Base-by-base conservation (phyloP, 1,140 invertebrate species). In the Pygmarrhopalites habei region DNA sequence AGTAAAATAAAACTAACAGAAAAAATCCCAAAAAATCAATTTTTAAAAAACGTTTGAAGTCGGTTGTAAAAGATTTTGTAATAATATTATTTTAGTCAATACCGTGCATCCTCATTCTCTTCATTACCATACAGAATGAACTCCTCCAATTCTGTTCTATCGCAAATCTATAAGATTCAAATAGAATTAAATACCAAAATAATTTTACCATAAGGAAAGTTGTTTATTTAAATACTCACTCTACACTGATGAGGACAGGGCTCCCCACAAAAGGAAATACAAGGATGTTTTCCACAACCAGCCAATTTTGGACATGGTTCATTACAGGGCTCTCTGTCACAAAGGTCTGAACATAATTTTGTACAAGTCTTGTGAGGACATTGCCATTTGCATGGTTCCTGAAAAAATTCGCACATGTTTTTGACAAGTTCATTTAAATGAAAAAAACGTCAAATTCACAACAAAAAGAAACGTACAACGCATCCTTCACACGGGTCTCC, bases 401-500 rank as follows among this genome's bases (percentile, higher is more conserved):
- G 32, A 7, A 35, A 35, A 35, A 35, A 7, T 35, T 35, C 5
- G 5, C 32, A 35, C 15, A 7, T 35, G 32, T 35, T 7, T 35
- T 35, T 35, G 5, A 15, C 32, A 29, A 28, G 25, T 23, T 47
- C 5, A 23, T n/a, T n/a, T 35, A 26, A 39, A 35, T 32, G 7
- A 1, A 26, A 60, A 5, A 35, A 2, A 29, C 10, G 4, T n/a
- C 17, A 30, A 15, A 47, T 35, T 35, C 5, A 17, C 17, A 52
- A 52, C 44, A 52, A n/a, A 2, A 51, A 30, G 47, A 15, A 17
- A 67, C 69, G 73, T 72, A 85, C 83, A 66, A 76, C 74, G 67
- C 85, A 88, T 0, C 74, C 72, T 1, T 69, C 72, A 73, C 86
- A 88, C 1, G 79, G 77, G 41, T 78, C 74, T 2, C 84, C 83